A percentile compares a stretch with the other conserved stretches of the same genome.
Conservation (phyloP, 1,140 invertebrate genomes). For the Diuraphis noxia region DNA sequence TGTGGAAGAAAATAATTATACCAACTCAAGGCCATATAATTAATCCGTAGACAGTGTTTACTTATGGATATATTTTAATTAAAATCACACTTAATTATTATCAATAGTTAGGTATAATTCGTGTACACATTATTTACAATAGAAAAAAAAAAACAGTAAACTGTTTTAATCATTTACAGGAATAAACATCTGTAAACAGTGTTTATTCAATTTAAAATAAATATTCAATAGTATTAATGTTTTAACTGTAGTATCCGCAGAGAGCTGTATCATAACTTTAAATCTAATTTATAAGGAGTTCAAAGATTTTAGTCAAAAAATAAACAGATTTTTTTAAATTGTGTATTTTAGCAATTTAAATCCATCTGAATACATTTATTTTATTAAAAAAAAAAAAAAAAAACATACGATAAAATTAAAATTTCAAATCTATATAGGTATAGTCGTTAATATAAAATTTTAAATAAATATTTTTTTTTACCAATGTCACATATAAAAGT, state of each 20-base stretch:
- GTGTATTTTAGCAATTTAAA: background rate
- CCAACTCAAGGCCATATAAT: background rate
- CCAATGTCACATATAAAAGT: background rate
- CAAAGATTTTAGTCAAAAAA: background rate
- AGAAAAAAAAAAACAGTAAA: background rate
- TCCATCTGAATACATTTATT: background rate
- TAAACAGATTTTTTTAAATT: background rate
- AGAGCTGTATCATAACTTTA: background rate
- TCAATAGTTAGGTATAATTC: background rate
- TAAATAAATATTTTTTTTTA: background rate
- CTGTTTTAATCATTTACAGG: background rate
- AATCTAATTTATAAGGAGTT: background rate
- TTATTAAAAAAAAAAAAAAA: background rate
- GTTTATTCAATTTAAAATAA: background rate
- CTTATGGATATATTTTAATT: background rate
- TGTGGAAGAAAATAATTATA: background rate
- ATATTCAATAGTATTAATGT: background rate
- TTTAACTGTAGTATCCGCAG: background rate
- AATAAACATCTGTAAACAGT: background rate
- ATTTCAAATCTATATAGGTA: too few relatives aligned
- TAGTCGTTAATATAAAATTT: too few relatives aligned
- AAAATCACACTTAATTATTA: background rate
- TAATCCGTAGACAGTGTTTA: background rate
- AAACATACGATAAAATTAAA: background rate
- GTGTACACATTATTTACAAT: background rate